Percentiles rank a stretch among this genome's conserved stretches.
Evolutionary conservation across 1,140 invertebrate species (phyloP).

Genomic region (Macrosteles quadrilineatus): DNA sequence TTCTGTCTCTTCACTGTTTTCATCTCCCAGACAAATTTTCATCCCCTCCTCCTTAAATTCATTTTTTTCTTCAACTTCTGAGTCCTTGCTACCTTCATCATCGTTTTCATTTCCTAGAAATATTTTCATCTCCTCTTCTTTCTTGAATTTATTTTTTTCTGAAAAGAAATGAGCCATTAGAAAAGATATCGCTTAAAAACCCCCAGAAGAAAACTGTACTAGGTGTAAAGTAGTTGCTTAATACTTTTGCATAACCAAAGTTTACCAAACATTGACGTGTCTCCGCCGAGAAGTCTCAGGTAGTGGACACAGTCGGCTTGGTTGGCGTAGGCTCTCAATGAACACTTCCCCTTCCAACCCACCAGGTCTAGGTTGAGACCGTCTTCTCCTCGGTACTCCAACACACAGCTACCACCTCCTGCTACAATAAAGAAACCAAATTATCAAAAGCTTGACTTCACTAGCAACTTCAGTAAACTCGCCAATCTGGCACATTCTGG

Average conservation of each 20-base stretch:
- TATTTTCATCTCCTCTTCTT: conserved; percentile 35
- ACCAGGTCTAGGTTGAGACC: conserved; percentile 70
- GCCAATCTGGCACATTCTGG: no score
- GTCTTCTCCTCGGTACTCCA: conserved; percentile 59
- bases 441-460: no score
- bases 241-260: no score
- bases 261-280: conserved; percentile 77
- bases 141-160: conserved; percentile 56
- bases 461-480: no score
- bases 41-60: no score
- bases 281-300: conserved; percentile 77
- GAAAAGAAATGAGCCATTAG: conserved; percentile 40
- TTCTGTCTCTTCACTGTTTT: no score
- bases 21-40: no score
- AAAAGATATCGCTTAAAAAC: not conserved
- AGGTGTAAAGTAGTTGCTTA: not conserved
- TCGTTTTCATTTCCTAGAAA: conserved; percentile 8
- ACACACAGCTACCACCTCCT: conserved; percentile 75
- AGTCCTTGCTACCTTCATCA: not conserved
- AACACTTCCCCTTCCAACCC: conserved; percentile 88
- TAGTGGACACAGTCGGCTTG: conserved; percentile 82
- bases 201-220: conserved; percentile 13
- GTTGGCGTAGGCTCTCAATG: conserved; percentile 83
- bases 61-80: no score
- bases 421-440: conserved; percentile 20